These are phyloP conservation scores for Ophonus ardosiacus DNA, from an alignment of 2,888 invertebrate species.

Conservation along the genomic window DNA sequence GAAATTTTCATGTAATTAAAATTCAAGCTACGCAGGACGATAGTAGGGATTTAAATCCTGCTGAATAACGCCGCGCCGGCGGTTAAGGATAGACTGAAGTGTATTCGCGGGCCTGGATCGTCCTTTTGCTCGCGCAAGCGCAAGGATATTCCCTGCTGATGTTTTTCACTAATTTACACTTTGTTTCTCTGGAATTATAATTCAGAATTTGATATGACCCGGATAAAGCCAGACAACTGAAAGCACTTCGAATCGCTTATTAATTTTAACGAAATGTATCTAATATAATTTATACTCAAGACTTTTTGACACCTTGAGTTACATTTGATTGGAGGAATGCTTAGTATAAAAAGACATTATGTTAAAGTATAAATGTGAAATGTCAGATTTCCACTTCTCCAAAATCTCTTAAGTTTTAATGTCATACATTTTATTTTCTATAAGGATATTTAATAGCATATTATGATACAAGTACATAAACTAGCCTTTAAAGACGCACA, in stretches of 20 bases:
- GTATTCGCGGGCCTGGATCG: slow-evolving; percentile 68
- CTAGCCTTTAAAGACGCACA: no score
- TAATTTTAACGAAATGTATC: slow-evolving; percentile 37
- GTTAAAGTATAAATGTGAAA: neutral
- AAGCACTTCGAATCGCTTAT: slow-evolving; percentile 34
- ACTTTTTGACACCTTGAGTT: slow-evolving; percentile 4
- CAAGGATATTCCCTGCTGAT: neutral
- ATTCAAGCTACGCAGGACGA: slow-evolving; percentile 17
- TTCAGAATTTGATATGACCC: slow-evolving; percentile 52
- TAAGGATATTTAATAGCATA: no score
- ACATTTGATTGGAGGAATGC: neutral
- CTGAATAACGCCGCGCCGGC: neutral
- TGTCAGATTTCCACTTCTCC: neutral
- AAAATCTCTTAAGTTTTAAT: neutral
- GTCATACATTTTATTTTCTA: no score
- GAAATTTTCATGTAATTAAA: slow-evolving; percentile 48
- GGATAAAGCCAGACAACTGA: slow-evolving; percentile 29
- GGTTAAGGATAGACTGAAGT: slow-evolving; percentile 2
- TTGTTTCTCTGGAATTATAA: slow-evolving; percentile 60
- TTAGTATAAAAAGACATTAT: neutral
- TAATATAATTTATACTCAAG: slow-evolving; percentile 2
- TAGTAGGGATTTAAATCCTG: neutral
- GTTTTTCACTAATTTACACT: slow-evolving; percentile 63
- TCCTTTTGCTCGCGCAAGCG: slow-evolving; percentile 69
- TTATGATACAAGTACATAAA: no score